Conservation (phyloP, 1,140 invertebrate genomes). For the Bombyx mori region DNA sequence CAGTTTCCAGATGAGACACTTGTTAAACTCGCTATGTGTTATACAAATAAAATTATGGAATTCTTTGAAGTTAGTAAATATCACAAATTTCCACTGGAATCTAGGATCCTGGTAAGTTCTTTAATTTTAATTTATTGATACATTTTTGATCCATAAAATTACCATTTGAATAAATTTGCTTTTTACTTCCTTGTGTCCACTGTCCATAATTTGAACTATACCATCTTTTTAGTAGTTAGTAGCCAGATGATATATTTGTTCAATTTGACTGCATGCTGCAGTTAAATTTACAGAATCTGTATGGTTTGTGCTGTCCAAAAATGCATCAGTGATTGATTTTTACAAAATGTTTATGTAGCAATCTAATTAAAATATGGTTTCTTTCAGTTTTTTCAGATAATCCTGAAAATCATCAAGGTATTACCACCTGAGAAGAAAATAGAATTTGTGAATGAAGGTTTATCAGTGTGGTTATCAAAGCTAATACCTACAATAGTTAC, state of each 20-base stretch:
- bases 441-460: conserved; percentile 38
- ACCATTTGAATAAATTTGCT: too few relatives aligned
- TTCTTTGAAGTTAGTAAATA: conserved; percentile 6
- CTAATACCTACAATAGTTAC: conserved; percentile 27
- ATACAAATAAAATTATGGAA: conserved; percentile 29
- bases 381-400: conserved; percentile 34
- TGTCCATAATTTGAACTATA: too few relatives aligned
- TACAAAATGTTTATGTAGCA: too few relatives aligned
- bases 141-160: too few relatives aligned
- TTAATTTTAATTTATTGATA: background rate
- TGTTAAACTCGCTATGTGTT: conserved; percentile 16
- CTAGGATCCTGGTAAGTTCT: conserved; percentile 30
- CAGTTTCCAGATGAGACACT: conserved; percentile 40
- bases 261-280: too few relatives aligned
- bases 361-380: background rate
- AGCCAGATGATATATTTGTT: too few relatives aligned
- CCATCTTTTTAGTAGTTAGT: too few relatives aligned
- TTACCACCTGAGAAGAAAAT: conserved; percentile 36
- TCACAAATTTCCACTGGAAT: conserved; percentile 24
- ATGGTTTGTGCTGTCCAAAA: too few relatives aligned
- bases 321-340: too few relatives aligned
- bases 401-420: conserved; percentile 34
- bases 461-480: conserved; percentile 49
- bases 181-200: too few relatives aligned
- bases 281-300: too few relatives aligned